Evolutionary conservation across 2,888 invertebrate species (phyloP).

Genomic region (Ormyrus thymus): DNA sequence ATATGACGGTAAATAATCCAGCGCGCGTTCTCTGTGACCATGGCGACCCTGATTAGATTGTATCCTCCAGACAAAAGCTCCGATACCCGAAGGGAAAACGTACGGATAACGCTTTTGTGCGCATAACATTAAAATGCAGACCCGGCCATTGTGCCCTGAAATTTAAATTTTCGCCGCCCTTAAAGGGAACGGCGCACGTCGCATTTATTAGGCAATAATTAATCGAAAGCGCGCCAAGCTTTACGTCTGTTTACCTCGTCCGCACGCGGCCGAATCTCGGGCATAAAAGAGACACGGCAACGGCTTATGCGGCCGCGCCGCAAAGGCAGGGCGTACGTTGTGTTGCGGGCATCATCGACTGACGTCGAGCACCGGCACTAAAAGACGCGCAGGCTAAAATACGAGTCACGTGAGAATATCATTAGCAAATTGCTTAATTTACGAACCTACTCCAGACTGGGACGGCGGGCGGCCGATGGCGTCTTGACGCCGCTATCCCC

Average conservation of each 20-base stretch:
- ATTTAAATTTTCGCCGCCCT: too few relatives aligned
- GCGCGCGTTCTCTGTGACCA: constrained; percentile 28
- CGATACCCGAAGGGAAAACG: constrained; percentile 50
- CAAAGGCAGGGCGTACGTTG: neutral
- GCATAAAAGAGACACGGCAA: constrained; percentile 7
- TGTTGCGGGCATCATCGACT: constrained; percentile 59
- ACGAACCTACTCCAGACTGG: constrained; percentile 55
- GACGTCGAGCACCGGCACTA: constrained; percentile 69
- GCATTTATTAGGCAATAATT: too few relatives aligned
- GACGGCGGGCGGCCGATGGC: neutral
- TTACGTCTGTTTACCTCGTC: constrained; percentile 18
- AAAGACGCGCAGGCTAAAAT: constrained; percentile 68
- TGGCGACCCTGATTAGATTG: constrained; percentile 55
- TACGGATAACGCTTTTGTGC: constrained; percentile 44
- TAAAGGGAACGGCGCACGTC: too few relatives aligned
- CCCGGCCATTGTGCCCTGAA: neutral
- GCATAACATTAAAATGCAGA: constrained; percentile 40
- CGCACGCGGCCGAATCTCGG: neutral
- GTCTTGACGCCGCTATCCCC: constrained; percentile 27
- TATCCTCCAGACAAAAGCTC: constrained; percentile 54
- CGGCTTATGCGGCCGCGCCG: constrained; percentile 3
- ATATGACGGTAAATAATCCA: constrained; percentile 72
- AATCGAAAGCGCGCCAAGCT: neutral
- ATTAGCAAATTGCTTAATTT: constrained; percentile 75
- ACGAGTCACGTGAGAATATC: constrained; percentile 74